Percentiles rank a stretch among this genome's conserved stretches.
Evolutionary conservation across 2,888 invertebrate genomes (phyloP).

Genomic region (Lasius fuliginosus): DNA sequence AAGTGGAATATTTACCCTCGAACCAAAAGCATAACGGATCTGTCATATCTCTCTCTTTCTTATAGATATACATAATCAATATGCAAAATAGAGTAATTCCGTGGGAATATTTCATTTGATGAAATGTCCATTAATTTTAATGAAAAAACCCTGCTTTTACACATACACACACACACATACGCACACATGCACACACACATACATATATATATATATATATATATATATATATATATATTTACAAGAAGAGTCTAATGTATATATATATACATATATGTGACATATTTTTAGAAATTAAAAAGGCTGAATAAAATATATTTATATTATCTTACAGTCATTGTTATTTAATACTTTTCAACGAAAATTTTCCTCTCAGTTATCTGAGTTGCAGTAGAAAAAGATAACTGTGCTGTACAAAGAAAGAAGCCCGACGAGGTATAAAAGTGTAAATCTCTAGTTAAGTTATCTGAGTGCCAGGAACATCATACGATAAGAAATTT

Average conservation of each 20-base stretch:
- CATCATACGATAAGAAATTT: conserved; percentile 44
- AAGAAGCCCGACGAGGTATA: conserved; percentile 14
- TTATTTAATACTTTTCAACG: neutral
- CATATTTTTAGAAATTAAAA: neutral
- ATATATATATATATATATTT: neutral
- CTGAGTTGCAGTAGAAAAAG: conserved; percentile 26
- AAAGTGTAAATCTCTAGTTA: conserved; percentile 46
- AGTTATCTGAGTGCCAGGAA: conserved; percentile 39
- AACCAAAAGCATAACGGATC: neutral
- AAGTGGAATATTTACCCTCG: conserved; percentile 12
- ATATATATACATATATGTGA: no score
- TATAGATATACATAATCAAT: neutral
- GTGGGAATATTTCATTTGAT: neutral
- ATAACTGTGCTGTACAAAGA: conserved; percentile 23
- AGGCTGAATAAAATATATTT: neutral
- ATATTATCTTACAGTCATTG: neutral
- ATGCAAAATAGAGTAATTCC: neutral
- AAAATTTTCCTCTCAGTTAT: neutral
- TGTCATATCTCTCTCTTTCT: neutral
- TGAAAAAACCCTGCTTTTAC: neutral
- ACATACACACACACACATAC: no score
- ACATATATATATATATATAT: no score
- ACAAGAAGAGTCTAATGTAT: no score
- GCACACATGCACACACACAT: no score
- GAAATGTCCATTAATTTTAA: neutral